Conservation (phyloP, 2,113 vertebrate species). For the Paracanthobrama guichenoti region DNA sequence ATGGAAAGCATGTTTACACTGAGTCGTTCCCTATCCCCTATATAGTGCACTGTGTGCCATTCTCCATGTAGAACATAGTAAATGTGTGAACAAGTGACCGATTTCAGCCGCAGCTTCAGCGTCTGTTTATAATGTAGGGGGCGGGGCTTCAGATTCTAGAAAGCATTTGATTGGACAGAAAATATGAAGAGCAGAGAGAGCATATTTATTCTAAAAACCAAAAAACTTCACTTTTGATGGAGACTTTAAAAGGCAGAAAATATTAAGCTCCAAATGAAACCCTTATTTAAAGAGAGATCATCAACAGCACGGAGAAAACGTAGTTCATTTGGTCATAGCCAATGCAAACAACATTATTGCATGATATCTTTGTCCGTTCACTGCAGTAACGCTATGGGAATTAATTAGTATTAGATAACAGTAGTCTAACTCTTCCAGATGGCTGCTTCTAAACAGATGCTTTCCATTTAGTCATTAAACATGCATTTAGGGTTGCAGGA, state of each 20-base stretch:
- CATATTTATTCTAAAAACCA: too few relatives aligned
- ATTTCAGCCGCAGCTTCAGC: too few relatives aligned
- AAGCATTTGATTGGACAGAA: too few relatives aligned
- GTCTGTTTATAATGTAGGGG: too few relatives aligned
- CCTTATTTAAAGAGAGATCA: background rate
- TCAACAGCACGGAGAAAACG: background rate
- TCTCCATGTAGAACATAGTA: too few relatives aligned
- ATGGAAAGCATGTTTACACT: too few relatives aligned
- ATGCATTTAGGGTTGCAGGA: conserved; percentile 54
- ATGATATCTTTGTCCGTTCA: conserved; percentile 1
- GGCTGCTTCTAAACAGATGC: conserved; percentile 50
- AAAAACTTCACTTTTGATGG: too few relatives aligned
- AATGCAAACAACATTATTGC: background rate
- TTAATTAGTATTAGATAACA: conserved; percentile 55
- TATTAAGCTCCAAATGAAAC: background rate
- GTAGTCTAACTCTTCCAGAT: conserved; percentile 51
- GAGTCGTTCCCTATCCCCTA: too few relatives aligned
- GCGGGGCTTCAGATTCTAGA: too few relatives aligned
- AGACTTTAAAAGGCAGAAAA: background rate
- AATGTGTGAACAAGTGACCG: too few relatives aligned
- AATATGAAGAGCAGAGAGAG: too few relatives aligned
- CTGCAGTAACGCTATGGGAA: conserved; percentile 49
- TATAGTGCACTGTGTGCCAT: too few relatives aligned
- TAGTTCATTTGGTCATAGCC: background rate
- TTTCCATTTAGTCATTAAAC: conserved; percentile 53